Conservation (phyloP, 2,113 vertebrate species). For the Donacobius atricapilla region DNA sequence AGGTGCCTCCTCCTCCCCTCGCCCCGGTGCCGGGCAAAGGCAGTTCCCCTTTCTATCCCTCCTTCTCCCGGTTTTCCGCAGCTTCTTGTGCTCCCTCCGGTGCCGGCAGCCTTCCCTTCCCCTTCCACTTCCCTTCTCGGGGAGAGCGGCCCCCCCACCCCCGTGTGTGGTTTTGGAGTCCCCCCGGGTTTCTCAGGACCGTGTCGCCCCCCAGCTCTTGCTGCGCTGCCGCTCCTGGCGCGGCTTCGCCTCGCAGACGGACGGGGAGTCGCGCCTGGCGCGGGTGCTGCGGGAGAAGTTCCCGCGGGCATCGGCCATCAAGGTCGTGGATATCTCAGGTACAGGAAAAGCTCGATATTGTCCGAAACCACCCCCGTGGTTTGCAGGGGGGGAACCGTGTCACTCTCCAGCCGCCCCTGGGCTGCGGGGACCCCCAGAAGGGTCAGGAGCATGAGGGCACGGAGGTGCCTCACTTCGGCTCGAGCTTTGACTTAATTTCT, state of each 20-base stretch:
- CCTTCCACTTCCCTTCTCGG: too few species aligned
- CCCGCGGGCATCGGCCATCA: constrained; percentile 80
- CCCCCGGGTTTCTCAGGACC: neutral
- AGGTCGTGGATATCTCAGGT: constrained; percentile 92
- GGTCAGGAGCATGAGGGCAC: fast-evolving
- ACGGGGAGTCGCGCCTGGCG: constrained; percentile 80
- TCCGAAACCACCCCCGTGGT: fast-evolving
- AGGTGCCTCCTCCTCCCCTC: neutral
- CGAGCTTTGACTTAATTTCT: neutral
- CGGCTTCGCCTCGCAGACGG: constrained; percentile 63
- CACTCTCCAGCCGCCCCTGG: neutral
- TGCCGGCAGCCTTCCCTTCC: too few species aligned
- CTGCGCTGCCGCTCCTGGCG: constrained; percentile 37
- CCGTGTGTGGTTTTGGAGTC: neutral
- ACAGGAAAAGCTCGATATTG: neutral
- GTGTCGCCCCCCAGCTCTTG: neutral
- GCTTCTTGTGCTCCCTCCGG: neutral
- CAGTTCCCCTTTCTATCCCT: neutral
- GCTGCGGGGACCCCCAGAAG: neutral
- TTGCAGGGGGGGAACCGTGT: fast-evolving
- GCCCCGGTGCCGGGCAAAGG: neutral
- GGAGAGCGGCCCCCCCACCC: neutral
- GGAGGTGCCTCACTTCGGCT: fast-evolving
- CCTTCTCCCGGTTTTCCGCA: neutral
- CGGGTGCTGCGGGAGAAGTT: constrained; percentile 83